Evolutionary conservation across 2,797 vertebrate genomes (phyloP), one percentile per base, ranked within the genome.

Genomic region (Sebastes trivittatus): DNA sequence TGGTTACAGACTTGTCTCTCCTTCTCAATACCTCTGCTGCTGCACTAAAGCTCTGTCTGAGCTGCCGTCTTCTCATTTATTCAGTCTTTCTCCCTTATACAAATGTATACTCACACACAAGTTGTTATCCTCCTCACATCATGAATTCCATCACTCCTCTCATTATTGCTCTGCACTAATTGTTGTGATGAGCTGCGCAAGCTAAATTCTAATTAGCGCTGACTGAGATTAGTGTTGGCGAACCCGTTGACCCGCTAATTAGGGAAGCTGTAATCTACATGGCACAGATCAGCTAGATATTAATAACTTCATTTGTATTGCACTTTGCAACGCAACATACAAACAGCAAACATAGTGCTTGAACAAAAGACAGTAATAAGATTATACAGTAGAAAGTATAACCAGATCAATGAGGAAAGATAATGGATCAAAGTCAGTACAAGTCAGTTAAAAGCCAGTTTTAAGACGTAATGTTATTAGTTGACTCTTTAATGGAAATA

Each of bases 171-270:
- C 75, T 3, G 69, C 76, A 32, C 75, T 90, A 84, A 91, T 91
- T 88, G 85, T 84, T 89, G 66, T 76, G 76, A 88, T 83, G 85
- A 83, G 88, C 86, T 79, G 78, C 77, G 75, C 42, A 75, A 83
- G 86, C 88, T 76, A 42, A 59, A 87, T 89, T 82, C 90, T 83
- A 85, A 92, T 92, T 86, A 84, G 78, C 36, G 1, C 62, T 9
- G n/a, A 16, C 56, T 23, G 75, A 84, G 88, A 92, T 81, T 82
- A 87, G 75, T 5, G 62, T 30, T 22, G 5, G 38, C 46, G 27
- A 77, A 77, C 84, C 73, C 73, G 23, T 56, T 67, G 54, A 38
- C 22, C 38, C 0, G 0, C 59, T 84, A 13, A 83, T 91, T 75
- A 84, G 59, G 56, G 56, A 52, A 25, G 73, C 65, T 74, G 6